Percentiles rank a stretch among this genome's conserved stretches.
These are phyloP conservation scores for Anisognathus igniventris DNA, from an alignment of 2,797 vertebrate species.

Conservation along the genomic window DNA sequence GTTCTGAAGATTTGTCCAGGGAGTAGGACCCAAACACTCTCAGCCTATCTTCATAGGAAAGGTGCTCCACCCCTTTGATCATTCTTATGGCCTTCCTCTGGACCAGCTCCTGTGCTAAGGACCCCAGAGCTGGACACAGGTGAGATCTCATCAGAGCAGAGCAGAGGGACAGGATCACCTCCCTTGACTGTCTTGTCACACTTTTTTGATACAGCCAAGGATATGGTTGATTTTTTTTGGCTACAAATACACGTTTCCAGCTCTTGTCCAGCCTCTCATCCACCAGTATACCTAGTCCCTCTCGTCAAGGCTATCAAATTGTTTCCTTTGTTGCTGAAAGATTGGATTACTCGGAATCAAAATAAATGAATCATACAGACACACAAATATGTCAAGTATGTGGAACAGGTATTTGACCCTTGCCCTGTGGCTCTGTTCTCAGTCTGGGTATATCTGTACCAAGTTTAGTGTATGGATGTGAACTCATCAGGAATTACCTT, in stretches of 20 bases:
- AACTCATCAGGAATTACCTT: neutral
- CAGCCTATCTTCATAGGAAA: neutral
- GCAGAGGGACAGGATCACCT: neutral
- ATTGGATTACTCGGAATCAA: neutral
- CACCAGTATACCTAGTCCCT: neutral
- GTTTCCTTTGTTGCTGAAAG: neutral
- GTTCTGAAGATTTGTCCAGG: neutral
- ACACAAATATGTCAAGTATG: neutral
- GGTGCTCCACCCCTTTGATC: neutral
- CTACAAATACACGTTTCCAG: accelerated
- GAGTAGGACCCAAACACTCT: neutral
- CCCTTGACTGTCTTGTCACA: accelerated
- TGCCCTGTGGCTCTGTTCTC: neutral
- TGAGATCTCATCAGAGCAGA: neutral
- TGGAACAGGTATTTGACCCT: neutral
- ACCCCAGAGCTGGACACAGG: neutral
- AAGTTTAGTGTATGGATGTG: neutral
- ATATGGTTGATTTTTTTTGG: neutral
- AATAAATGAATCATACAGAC: neutral
- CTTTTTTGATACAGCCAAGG: neutral
- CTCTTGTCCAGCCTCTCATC: neutral
- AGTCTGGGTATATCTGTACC: neutral
- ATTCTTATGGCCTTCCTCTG: neutral
- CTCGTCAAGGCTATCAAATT: neutral
- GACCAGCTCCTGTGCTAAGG: neutral